Evolutionary conservation across 2,113 vertebrate genomes (phyloP).

Genomic region (Nansenia antarctica): DNA sequence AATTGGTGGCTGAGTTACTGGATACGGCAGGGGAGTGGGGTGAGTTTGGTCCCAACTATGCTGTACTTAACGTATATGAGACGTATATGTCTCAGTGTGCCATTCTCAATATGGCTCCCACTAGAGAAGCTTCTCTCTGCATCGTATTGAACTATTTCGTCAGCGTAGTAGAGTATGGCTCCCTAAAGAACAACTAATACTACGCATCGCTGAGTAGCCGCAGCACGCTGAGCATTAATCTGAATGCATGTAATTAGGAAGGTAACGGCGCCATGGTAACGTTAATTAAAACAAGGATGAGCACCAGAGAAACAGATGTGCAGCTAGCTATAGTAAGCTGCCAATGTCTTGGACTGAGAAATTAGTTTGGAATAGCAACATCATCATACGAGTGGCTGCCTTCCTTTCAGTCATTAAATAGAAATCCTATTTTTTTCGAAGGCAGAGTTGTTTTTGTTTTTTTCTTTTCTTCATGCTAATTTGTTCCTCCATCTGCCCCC

Average conservation of each 20-base stretch:
- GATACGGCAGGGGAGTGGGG: slow-evolving; percentile 79
- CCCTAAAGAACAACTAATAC: slow-evolving; percentile 37
- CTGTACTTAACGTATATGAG: no score
- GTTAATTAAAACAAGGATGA: slow-evolving; percentile 65
- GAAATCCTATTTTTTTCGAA: slow-evolving; percentile 26
- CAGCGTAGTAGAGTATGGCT: slow-evolving; percentile 22
- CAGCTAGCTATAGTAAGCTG: slow-evolving; percentile 51
- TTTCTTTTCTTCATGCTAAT: slow-evolving; percentile 47
- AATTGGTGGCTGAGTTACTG: slow-evolving; percentile 84
- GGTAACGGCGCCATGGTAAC: slow-evolving; percentile 63
- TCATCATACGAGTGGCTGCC: slow-evolving; percentile 36
- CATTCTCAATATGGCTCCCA: no score
- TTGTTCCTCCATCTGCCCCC: slow-evolving; percentile 63
- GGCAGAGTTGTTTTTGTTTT: slow-evolving; percentile 1
- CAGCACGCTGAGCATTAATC: slow-evolving; percentile 59
- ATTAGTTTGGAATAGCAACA: slow-evolving; percentile 56
- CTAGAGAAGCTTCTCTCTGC: no score
- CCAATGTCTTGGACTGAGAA: slow-evolving; percentile 46
- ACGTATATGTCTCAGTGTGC: no score
- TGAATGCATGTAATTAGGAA: slow-evolving; percentile 64
- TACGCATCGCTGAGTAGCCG: slow-evolving; percentile 45
- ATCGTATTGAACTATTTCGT: no score
- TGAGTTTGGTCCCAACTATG: slow-evolving; percentile 45
- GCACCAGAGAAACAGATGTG: slow-evolving; percentile 64
- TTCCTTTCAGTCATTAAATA: slow-evolving; percentile 51